Evolutionary conservation across 2,797 vertebrate genomes (phyloP), one percentile per base, ranked within the genome.

Genomic region (Acanthurus lineatus): DNA sequence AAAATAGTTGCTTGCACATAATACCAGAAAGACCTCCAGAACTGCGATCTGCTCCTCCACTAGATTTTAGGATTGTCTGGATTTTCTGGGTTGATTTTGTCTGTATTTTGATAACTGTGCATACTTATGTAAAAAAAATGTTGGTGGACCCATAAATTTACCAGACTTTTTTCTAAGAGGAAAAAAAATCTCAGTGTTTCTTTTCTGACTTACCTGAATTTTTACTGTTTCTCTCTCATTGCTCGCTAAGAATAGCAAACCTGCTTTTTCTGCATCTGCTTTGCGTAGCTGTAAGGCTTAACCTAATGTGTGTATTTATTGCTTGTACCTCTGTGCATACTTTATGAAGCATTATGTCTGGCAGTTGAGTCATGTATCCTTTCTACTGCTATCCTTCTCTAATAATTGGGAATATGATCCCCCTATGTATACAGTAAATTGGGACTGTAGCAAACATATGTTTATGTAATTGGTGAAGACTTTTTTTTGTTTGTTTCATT

Each of bases 91-190:
- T 97, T 99, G 96, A 97, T 98, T 98, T 95, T 97, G 98, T 99
- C 98, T 99, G 98, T 99, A 99, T 99, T 99, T 99, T 99, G 98
- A 99, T 99, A 99, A 99, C 97, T 99, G 98, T 99, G 98, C 97
- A 99, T 99, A 99, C 92, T 98, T 98, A 98, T 99, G 98, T 99
- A 96, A 97, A 92, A 94, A 93, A 93, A 94, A 97, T 97, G 97
- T 99, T 97, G 97, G 97, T 99, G 98, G 98, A 98, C 97, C 97
- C 97, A 99, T 98, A 97, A 97, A 96, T 94, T 98, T 97, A 98
- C 97, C 97, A 97, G 97, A 98, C 97, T 95, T 99, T 99, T 98
- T 97, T 98, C 94, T 96, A 95, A 95, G 93, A 93, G 91, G 90
- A 92, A 92, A 92, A 97, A 97, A 94, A 97, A 97, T 96, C 96